Evolutionary conservation across 1,140 invertebrate species (phyloP).

Genomic region (Vanessa tameamea): DNA sequence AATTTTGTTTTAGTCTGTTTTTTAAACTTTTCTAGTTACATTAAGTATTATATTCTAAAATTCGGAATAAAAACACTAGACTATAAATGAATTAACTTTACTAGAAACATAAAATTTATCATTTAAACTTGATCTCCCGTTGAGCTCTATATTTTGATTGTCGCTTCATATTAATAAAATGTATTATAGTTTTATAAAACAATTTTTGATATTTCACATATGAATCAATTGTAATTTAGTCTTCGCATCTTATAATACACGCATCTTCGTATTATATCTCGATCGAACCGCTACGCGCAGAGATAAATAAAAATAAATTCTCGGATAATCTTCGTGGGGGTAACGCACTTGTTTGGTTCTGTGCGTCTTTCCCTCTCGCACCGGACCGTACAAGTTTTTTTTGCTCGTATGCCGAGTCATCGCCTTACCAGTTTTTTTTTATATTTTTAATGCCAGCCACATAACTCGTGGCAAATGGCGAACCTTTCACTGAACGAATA

Average conservation of each 20-base stretch:
- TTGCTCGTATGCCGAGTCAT: slow-evolving; percentile 71
- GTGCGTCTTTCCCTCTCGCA: slow-evolving; percentile 58
- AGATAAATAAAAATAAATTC: slow-evolving; percentile 69
- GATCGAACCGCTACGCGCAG: slow-evolving; percentile 41
- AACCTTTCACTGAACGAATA: slow-evolving; percentile 62
- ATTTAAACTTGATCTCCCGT: too few species aligned
- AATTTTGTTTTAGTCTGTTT: too few species aligned
- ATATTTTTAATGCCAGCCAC: slow-evolving; percentile 66
- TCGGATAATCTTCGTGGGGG: slow-evolving; percentile 73
- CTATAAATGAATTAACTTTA: too few species aligned
- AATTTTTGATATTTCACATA: not conserved
- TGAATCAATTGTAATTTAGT: not conserved
- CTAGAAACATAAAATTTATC: too few species aligned
- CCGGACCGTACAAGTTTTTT: slow-evolving; percentile 57
- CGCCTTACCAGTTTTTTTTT: slow-evolving; percentile 64
- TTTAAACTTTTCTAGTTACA: too few species aligned
- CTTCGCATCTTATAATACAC: not conserved
- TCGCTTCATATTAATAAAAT: too few species aligned
- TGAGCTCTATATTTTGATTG: too few species aligned
- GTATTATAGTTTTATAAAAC: too few species aligned
- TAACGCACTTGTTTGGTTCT: slow-evolving; percentile 77
- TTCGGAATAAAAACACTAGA: too few species aligned
- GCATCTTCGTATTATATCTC: slow-evolving; percentile 2
- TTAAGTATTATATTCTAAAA: too few species aligned
- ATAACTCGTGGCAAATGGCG: slow-evolving; percentile 55